Conservation (phyloP, 2,797 vertebrate genomes). For the Gymnoscopelus braueri region DNA sequence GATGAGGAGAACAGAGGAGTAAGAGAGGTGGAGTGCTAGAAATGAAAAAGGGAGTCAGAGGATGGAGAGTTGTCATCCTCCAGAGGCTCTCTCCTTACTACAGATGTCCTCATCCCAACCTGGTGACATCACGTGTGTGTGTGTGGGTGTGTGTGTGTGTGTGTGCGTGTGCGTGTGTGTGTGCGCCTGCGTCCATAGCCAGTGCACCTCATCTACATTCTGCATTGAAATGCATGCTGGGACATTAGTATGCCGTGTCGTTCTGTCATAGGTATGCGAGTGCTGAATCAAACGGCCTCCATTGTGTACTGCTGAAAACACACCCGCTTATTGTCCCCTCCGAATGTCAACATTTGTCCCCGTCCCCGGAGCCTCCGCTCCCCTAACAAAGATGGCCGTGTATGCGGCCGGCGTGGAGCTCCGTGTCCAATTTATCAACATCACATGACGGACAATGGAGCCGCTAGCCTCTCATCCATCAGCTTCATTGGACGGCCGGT, state of each 20-base stretch:
- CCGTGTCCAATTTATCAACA: slow-evolving; percentile 71
- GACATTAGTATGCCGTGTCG: slow-evolving; percentile 63
- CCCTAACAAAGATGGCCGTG: slow-evolving; percentile 47
- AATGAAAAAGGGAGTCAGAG: too few species aligned
- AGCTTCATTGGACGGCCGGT: slow-evolving; percentile 36
- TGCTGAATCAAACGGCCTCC: background rate
- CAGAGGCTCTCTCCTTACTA: too few species aligned
- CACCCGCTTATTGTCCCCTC: slow-evolving; percentile 30
- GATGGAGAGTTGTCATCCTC: too few species aligned
- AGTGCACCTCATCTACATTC: background rate
- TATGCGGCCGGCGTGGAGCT: slow-evolving; percentile 14
- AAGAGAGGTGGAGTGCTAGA: too few species aligned
- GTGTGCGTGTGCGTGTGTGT: slow-evolving; percentile 21
- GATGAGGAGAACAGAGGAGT: too few species aligned
- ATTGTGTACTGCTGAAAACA: background rate
- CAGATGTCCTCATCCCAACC: too few species aligned
- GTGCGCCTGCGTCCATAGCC: background rate
- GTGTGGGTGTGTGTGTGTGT: too few species aligned
- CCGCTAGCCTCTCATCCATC: slow-evolving; percentile 65
- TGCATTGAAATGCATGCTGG: slow-evolving; percentile 45
- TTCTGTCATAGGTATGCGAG: background rate
- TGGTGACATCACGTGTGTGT: too few species aligned
- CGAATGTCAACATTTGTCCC: slow-evolving; percentile 59
- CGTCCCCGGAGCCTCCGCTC: slow-evolving; percentile 3
- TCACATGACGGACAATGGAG: slow-evolving; percentile 68